Conservation (phyloP, 2,113 vertebrate species). For the Cololabis saira region DNA sequence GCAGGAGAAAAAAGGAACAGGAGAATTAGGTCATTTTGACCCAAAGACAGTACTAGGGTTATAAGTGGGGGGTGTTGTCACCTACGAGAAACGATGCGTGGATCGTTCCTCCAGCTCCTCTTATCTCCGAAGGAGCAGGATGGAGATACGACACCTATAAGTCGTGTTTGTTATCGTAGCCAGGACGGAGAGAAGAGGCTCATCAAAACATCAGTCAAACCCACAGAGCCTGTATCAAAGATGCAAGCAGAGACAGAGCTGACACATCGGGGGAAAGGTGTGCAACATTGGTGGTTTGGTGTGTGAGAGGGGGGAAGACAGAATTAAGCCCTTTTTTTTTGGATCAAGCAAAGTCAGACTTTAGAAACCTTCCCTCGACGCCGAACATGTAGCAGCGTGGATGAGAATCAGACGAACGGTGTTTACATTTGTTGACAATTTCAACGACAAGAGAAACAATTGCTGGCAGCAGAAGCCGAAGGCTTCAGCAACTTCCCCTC, state of each 20-base stretch:
- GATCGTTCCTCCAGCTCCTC: slow-evolving; percentile 14
- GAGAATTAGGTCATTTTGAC: too few species aligned
- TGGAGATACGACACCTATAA: slow-evolving; percentile 36
- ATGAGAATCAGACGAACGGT: slow-evolving; percentile 14
- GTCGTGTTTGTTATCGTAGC: slow-evolving; percentile 26
- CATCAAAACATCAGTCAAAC: slow-evolving; percentile 1
- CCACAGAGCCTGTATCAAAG: slow-evolving; percentile 26
- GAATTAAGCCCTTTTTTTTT: slow-evolving; percentile 64
- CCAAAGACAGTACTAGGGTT: too few species aligned
- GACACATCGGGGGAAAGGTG: slow-evolving; percentile 28
- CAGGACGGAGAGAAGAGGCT: not conserved
- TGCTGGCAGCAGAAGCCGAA: too few species aligned
- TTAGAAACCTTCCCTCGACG: not conserved
- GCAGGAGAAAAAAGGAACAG: too few species aligned
- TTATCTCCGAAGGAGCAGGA: slow-evolving; percentile 59
- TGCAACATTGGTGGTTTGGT: slow-evolving; percentile 26
- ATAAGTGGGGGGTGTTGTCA: slow-evolving; percentile 44
- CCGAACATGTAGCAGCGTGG: not conserved
- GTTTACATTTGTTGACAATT: not conserved
- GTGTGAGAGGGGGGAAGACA: slow-evolving; percentile 48
- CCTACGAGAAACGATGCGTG: slow-evolving; percentile 50
- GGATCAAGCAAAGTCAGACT: slow-evolving; percentile 14
- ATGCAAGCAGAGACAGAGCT: slow-evolving; percentile 43
- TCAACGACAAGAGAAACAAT: slow-evolving; percentile 39
- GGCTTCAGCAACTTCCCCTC: slow-evolving; percentile 12